phyloP scores from a whole-genome alignment of 1,140 invertebrate species.

The Phocides pigmalion region DNA sequence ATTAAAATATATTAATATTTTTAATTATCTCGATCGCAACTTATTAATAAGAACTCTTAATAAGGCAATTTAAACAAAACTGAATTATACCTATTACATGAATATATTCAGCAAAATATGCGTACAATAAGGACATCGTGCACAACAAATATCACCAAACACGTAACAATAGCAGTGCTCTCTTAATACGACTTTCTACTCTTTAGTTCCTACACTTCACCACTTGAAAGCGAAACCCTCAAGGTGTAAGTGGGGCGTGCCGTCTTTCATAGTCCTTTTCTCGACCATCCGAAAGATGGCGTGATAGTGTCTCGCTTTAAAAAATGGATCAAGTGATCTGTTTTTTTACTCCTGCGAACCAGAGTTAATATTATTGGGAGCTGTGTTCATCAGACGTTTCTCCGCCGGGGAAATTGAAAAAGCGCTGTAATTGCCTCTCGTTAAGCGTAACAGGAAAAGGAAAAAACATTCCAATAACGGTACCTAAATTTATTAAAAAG shows the following conservation, averaged over 20 bases:
- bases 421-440: too few relatives aligned
- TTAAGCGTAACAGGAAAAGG: too few relatives aligned
- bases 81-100: too few relatives aligned
- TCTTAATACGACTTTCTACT: constrained; percentile 19
- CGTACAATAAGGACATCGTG: neutral
- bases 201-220: constrained; percentile 19
- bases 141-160: neutral
- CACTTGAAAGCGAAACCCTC: constrained; percentile 23
- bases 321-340: constrained; percentile 13
- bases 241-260: constrained; percentile 18
- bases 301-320: neutral
- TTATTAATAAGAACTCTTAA: too few relatives aligned
- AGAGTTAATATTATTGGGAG: too few relatives aligned
- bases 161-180: constrained; percentile 12
- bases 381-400: too few relatives aligned
- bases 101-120: neutral
- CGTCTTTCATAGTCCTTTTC: constrained; percentile 18
- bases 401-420: too few relatives aligned
- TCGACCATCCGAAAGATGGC: constrained; percentile 6
- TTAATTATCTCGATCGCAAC: too few relatives aligned
- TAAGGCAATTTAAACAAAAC: too few relatives aligned
- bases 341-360: neutral
- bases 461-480: too few relatives aligned
- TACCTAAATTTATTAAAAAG: too few relatives aligned
- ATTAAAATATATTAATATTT: too few relatives aligned